Conservation (phyloP, 2,113 vertebrate genomes). For the Sturnus vulgaris region DNA sequence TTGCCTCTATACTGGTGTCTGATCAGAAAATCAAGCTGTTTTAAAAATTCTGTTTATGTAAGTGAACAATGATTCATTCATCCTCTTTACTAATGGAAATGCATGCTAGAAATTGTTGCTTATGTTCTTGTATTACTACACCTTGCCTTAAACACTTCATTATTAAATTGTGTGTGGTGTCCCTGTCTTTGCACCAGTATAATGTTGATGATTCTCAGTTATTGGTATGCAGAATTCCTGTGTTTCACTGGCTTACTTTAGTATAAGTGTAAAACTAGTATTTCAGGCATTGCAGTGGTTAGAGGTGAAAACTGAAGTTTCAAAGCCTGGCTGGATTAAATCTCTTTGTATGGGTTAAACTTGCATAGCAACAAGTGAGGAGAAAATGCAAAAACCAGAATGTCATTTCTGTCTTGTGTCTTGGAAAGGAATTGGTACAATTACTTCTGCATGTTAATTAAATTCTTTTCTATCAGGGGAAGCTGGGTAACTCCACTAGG, state of each 20-base stretch:
- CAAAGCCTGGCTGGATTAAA: not conserved
- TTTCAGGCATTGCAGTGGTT: not conserved
- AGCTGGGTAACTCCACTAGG: not conserved
- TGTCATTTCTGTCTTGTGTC: not conserved
- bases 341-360: not conserved
- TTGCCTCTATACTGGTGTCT: not conserved
- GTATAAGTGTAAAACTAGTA: not conserved
- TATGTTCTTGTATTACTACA: not conserved
- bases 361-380: not conserved
- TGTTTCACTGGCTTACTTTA: not conserved
- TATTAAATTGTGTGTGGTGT: not conserved
- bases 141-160: accelerated
- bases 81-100: not conserved
- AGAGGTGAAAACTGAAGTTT: not conserved
- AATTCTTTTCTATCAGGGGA: not conserved
- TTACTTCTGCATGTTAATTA: not conserved
- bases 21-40: not conserved
- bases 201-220: not conserved
- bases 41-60: not conserved
- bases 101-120: not conserved
- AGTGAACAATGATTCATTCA: not conserved
- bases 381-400: not conserved
- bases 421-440: not conserved
- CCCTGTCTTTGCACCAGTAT: accelerated
- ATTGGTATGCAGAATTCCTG: not conserved